A percentile compares a stretch with the other conserved stretches of the same genome.
These are phyloP conservation scores for Urocynchramus pylzowi DNA, from an alignment of 2,113 vertebrate genomes.

Conservation along the genomic window DNA sequence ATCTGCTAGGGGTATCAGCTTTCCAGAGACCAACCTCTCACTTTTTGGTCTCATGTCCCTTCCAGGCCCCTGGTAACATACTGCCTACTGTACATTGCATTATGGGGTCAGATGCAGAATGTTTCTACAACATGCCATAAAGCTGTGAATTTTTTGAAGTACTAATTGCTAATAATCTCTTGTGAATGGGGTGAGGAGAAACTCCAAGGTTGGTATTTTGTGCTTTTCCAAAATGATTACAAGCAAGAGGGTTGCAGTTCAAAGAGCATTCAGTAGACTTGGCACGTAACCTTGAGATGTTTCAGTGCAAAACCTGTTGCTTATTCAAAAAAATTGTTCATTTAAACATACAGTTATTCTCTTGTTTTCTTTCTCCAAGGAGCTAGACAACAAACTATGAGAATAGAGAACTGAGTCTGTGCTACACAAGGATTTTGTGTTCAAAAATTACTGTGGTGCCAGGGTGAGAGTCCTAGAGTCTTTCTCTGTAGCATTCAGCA, in stretches of 20 bases:
- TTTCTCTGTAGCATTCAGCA: background rate
- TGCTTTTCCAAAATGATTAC: background rate
- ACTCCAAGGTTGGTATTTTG: background rate
- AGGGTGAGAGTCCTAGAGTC: background rate
- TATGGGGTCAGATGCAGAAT: background rate
- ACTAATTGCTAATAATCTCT: background rate
- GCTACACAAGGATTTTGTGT: background rate
- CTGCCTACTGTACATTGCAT: background rate
- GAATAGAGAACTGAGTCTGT: background rate
- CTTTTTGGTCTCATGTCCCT: background rate
- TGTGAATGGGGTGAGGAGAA: background rate
- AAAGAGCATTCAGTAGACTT: background rate
- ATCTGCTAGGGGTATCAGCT: background rate
- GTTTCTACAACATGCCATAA: background rate
- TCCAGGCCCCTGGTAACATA: background rate
- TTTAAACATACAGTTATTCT: background rate
- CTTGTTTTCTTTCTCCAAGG: background rate
- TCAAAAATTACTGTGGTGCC: background rate
- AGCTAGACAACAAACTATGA: background rate
- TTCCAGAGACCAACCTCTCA: background rate
- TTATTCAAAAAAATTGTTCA: background rate
- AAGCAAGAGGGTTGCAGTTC: background rate
- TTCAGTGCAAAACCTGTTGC: background rate
- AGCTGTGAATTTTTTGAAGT: background rate
- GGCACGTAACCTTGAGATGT: background rate